Evolutionary conservation across 2,888 invertebrate species (phyloP).

Genomic region (Alentia gelatinosa): DNA sequence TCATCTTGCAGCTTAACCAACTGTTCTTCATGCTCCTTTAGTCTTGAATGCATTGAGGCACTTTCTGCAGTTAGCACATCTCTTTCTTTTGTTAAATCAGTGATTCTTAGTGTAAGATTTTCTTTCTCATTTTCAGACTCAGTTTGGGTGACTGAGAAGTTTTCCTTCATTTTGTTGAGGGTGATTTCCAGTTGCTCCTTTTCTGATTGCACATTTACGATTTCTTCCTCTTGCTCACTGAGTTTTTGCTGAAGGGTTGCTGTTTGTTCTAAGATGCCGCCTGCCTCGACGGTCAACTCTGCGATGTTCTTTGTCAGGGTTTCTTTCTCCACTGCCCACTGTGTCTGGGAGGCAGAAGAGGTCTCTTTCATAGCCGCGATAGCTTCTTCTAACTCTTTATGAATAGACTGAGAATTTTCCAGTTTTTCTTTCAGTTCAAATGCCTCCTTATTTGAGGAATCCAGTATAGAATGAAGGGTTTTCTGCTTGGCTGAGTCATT

Average conservation of each 20-base stretch:
- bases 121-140: not conserved
- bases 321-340: not conserved
- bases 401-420: not conserved
- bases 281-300: conserved; percentile 3
- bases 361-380: not conserved
- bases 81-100: not conserved
- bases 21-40: not conserved
- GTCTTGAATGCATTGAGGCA: not conserved
- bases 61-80: not conserved
- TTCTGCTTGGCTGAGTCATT: not conserved
- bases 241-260: not conserved
- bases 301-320: not conserved
- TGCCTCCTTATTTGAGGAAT: not conserved
- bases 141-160: not conserved
- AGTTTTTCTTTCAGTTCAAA: not conserved
- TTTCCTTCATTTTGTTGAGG: not conserved
- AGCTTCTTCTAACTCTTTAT: not conserved
- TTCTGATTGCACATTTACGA: not conserved
- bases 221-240: not conserved
- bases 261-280: not conserved
- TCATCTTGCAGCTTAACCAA: not conserved
- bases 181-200: not conserved
- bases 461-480: not conserved
- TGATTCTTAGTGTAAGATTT: not conserved
- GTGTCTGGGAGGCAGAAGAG: not conserved